phyloP scores from a whole-genome alignment of 2,888 invertebrate genomes.

The Andrena chrysosceles region DNA sequence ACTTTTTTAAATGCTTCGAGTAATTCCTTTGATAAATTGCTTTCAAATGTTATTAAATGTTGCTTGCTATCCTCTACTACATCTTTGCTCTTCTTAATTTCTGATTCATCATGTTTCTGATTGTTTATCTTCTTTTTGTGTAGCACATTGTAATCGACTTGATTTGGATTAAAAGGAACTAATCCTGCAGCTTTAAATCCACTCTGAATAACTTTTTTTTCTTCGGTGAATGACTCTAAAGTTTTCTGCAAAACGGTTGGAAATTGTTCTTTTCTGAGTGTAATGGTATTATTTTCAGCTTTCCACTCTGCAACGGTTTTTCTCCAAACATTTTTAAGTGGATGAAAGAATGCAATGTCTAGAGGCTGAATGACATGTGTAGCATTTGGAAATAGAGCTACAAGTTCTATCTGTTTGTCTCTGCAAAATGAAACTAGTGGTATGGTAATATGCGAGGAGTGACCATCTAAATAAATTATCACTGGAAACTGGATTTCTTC shows the following conservation, averaged over 20 bases:
- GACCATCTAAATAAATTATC: not conserved
- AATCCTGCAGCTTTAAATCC: not conserved
- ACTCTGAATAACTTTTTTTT: constrained; percentile 1
- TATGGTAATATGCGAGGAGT: not conserved
- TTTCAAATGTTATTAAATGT: no score
- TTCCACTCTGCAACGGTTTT: not conserved
- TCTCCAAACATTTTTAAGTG: not conserved
- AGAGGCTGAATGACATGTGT: not conserved
- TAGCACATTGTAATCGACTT: not conserved
- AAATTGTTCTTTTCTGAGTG: not conserved
- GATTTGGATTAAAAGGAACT: not conserved
- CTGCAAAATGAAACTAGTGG: not conserved
- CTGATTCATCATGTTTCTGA: no score
- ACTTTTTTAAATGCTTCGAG: no score
- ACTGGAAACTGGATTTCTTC: not conserved
- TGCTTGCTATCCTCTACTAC: no score
- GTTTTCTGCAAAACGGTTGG: not conserved
- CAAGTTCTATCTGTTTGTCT: not conserved
- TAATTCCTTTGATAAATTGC: no score
- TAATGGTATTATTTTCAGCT: not conserved
- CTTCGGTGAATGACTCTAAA: not conserved
- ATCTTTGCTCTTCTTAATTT: no score
- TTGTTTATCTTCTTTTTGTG: no score
- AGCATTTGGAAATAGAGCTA: not conserved
- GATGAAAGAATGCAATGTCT: not conserved